Evolutionary conservation across 1,140 invertebrate species (phyloP).

Genomic region (Amyelois transitella): DNA sequence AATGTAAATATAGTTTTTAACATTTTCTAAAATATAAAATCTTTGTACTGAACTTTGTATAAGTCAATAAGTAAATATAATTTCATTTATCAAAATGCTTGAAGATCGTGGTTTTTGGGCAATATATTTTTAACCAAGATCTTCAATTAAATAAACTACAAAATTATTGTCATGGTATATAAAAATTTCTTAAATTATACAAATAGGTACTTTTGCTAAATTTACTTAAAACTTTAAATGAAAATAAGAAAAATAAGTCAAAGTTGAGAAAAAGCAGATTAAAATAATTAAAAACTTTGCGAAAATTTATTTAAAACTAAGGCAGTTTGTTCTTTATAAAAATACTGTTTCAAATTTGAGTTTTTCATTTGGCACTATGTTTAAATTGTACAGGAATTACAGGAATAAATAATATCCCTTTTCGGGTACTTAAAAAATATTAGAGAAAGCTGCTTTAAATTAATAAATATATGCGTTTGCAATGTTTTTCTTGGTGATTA

Average conservation of each 20-base stretch:
- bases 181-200: conserved; percentile 5
- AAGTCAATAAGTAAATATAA: conserved; percentile 11
- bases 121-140: conserved; percentile 39
- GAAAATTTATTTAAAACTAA: background rate
- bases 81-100: conserved; percentile 29
- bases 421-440: background rate
- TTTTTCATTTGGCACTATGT: background rate
- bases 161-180: conserved; percentile 9
- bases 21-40: conserved; percentile 12
- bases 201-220: conserved; percentile 6
- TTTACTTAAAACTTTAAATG: background rate
- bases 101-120: conserved; percentile 36
- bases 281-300: background rate
- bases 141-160: conserved; percentile 15
- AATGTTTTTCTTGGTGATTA: background rate
- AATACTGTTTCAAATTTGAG: conserved; percentile 1
- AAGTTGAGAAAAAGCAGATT: background rate
- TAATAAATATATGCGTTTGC: conserved; percentile 1
- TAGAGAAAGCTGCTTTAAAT: background rate
- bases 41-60: conserved; percentile 20
- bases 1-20: conserved; percentile 11
- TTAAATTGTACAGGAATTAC: background rate
- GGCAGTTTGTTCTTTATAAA: conserved; percentile 3
- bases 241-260: background rate
- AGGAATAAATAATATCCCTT: background rate